These are phyloP conservation scores for Watsonalla binaria DNA, from an alignment of 2,888 invertebrate genomes.

Conservation along the genomic window DNA sequence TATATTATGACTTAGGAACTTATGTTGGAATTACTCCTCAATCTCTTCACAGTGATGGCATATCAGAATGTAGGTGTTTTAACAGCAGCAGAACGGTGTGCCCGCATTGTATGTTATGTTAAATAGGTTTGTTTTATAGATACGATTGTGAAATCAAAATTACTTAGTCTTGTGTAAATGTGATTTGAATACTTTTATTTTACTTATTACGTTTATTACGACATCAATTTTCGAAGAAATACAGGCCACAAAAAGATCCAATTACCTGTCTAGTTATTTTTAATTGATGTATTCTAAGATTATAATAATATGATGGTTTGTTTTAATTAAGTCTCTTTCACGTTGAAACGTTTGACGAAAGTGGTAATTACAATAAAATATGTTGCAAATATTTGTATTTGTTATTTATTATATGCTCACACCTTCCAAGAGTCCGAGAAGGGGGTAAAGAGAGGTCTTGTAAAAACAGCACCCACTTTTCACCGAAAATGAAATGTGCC, in stretches of 20 bases:
- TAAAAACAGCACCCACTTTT: no score
- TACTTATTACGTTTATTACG: no score
- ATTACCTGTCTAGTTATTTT: constrained; percentile 40
- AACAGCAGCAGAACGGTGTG: neutral
- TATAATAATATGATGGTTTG: constrained; percentile 33
- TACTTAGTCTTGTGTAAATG: no score
- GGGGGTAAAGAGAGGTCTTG: neutral
- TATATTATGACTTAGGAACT: no score
- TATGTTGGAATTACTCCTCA: neutral
- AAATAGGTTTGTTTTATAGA: neutral
- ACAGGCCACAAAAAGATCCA: constrained; percentile 24
- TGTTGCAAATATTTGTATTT: constrained; percentile 45
- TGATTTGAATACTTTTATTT: no score
- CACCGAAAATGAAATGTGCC: no score
- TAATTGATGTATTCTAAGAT: constrained; percentile 34
- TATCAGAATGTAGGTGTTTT: neutral
- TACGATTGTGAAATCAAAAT: no score
- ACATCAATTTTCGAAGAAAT: constrained; percentile 2
- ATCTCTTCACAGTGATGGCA: neutral
- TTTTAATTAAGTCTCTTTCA: constrained; percentile 50
- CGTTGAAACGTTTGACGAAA: constrained; percentile 50
- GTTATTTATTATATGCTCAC: constrained; percentile 8
- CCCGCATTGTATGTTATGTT: no score
- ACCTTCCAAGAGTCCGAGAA: neutral
- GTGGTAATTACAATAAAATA: constrained; percentile 63